Evolutionary conservation across 2,797 vertebrate genomes (phyloP), one percentile per base, ranked within the genome.

Genomic region (Periophthalmus magnuspinnatus): DNA sequence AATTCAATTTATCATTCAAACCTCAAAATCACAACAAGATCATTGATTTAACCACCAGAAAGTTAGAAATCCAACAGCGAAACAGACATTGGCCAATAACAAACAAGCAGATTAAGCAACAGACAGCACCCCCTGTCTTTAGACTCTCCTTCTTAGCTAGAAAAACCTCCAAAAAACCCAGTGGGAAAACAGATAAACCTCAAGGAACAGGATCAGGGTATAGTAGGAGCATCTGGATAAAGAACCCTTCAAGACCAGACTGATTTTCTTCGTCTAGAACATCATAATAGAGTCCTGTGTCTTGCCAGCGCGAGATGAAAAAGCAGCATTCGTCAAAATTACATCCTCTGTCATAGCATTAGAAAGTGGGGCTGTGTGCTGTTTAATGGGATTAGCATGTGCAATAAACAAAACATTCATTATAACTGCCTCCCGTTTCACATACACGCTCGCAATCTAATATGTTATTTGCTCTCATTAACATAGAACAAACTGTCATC

Each of bases 401-500:
- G 48, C 14, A 21, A 58, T 21, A 67, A 60, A 61, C 34, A 34
- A 64, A 69, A 54, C 47, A 62, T 67, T 2, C 67, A 65, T 68
- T 36, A 63, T 17, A 62, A 22, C 22, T 13, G 22, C 9, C n/a
- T 21, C 55, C 21, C 36, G 28, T 56, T 74, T 60, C 14, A 33
- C 3, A 21, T 45, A 36, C 19, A 34, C 36, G 24, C 65, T 24
- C 58, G 17, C 54, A 65, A 32, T 45, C 48, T 54, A 21, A 19
- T 1, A 0, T 58, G 41, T 58, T 63, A 33, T 77, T 80, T 68
- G 60, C 70, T 80, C 28, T 71, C 5, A 57, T 61, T 32, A 56
- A 52, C 16, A 24, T 6, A 17, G 72, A 65, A 69, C 47, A 28
- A 67, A 57, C 45, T 45, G 19, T 66, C 63, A 67, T 69, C 47